Evolutionary conservation across 1,140 invertebrate species (phyloP), one percentile per base, ranked within the genome.

Genomic region (Drosophila parvula): DNA sequence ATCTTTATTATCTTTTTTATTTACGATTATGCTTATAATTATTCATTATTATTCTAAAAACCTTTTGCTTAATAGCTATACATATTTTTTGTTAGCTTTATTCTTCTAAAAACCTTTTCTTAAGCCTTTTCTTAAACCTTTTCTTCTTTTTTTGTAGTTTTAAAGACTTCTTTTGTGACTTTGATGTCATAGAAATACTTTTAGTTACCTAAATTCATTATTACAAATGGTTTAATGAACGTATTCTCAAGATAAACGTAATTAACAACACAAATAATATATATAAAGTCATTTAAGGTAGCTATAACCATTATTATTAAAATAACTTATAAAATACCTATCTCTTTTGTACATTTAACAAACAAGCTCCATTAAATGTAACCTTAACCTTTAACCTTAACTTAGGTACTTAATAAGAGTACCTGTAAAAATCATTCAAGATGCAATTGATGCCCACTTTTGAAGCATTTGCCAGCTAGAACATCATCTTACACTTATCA

Each of bases 401-500:
- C 16, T 50, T 11, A 16, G 28, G 0, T 16, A 7, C 22, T 22
- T 16, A 11, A 41, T 40, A n/a, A n/a, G 6, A 8, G n/a, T n/a
- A 2, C 12, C 12, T n/a, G 5, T 7, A 51, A 32, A 32, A 32
- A 2, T 16, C 28, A 4, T 18, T 32, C 5, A 32, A 50, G 4
- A 7, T 50, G 28, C 28, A 14, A 18, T 44, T 18, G 34, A 30
- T 53, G 27, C 11, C 30, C 6, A 4, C 6, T 45, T 48, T 11
- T 30, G 47, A 6, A 28, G n/a, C n/a, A 32, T 48, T 48, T 30
- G 10, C 27, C 47, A 18, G n/a, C 11, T 7, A 38, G 36, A 34
- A 53, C 16, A 51, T 36, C 50, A 53, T 53, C 50, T 28, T 16
- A 12, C 44, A 71, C 67, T 71, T 71, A 71, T 70, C 68, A 71